These are phyloP conservation scores for Harpagoxenus sublaevis DNA, from an alignment of 2,888 invertebrate species.

Conservation along the genomic window DNA sequence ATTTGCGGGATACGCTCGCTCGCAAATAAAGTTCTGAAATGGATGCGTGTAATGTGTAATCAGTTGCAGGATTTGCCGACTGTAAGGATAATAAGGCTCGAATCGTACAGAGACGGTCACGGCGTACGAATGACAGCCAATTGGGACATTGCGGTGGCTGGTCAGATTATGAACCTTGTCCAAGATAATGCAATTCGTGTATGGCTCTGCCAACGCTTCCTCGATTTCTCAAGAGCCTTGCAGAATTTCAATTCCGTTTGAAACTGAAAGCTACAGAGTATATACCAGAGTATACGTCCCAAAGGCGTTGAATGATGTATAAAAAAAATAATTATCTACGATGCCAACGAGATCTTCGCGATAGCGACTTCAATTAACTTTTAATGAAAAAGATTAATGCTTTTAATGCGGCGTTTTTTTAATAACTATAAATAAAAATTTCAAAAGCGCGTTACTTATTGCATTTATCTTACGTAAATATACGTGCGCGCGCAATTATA, in stretches of 20 bases:
- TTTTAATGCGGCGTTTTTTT: neutral
- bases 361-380: neutral
- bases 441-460: neutral
- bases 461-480: neutral
- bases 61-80: neutral
- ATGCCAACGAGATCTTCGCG: no score
- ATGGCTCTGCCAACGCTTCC: neutral
- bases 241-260: conserved; percentile 36
- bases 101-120: neutral
- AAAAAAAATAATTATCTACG: neutral
- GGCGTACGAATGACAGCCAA: neutral
- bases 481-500: neutral
- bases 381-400: neutral
- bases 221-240: conserved; percentile 40
- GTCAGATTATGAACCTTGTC: conserved; percentile 21
- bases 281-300: neutral
- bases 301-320: neutral
- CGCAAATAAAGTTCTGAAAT: conserved; percentile 1
- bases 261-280: neutral
- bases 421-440: neutral
- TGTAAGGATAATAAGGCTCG: conserved; percentile 17
- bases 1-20: neutral
- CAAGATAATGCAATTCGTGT: conserved; percentile 13
- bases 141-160: conserved; percentile 8
- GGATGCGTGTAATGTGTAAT: no score